A percentile compares a stretch with the other conserved stretches of the same genome.
These are phyloP conservation scores for Tolmerus cingulatus DNA, from an alignment of 2,888 invertebrate genomes.

Conservation along the genomic window DNA sequence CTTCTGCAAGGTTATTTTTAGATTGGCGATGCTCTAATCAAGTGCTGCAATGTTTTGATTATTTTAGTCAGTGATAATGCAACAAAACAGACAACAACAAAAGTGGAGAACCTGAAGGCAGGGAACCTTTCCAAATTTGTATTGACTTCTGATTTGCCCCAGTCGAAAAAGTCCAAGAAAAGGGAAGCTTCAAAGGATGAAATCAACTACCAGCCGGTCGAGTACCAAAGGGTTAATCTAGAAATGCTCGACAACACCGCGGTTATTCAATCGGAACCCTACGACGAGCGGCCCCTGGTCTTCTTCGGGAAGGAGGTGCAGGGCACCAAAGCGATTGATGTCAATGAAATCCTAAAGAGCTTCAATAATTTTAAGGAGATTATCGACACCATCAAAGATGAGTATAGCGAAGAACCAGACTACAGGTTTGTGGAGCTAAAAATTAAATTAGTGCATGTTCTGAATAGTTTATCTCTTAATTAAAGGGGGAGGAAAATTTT, in stretches of 20 bases:
- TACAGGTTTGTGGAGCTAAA: conserved; percentile 16
- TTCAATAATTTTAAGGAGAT: conserved; percentile 59
- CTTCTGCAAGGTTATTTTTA: conserved; percentile 70
- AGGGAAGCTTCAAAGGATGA: conserved; percentile 5
- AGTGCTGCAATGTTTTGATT: conserved; percentile 2
- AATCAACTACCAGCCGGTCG: conserved; percentile 54
- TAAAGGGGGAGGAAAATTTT: conserved; percentile 1
- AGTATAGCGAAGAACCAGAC: conserved; percentile 51
- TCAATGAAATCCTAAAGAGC: conserved; percentile 59
- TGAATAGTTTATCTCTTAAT: not conserved
- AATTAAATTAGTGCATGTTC: not conserved
- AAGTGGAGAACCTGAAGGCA: conserved; percentile 73
- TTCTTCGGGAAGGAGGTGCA: conserved; percentile 57
- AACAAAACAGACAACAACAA: conserved; percentile 73
- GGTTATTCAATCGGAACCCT: conserved; percentile 54
- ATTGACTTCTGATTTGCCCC: conserved; percentile 63
- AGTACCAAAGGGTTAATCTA: conserved; percentile 59
- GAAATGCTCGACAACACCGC: conserved; percentile 56
- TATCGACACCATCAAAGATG: conserved; percentile 58
- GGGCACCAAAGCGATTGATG: conserved; percentile 53
- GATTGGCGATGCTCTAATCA: not conserved
- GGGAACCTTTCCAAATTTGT: conserved; percentile 73
- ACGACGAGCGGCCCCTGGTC: conserved; percentile 60
- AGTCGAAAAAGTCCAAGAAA: not conserved
- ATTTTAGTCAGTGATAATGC: conserved; percentile 70